These are phyloP conservation scores for Syritta pipiens DNA, from an alignment of 2,888 invertebrate species.

Conservation along the genomic window DNA sequence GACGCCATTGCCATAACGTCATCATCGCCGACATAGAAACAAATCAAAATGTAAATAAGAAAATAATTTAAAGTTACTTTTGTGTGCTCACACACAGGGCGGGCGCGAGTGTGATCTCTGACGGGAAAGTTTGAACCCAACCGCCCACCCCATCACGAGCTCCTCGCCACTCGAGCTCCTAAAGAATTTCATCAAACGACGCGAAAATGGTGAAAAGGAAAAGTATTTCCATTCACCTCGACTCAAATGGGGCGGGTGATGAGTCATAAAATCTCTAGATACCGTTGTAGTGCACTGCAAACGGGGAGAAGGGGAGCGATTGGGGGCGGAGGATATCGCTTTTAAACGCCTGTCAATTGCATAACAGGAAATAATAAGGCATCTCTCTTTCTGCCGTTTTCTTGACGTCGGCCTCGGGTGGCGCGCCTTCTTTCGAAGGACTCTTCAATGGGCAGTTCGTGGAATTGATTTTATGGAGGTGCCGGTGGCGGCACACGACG, in stretches of 20 bases:
- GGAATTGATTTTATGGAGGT: no score
- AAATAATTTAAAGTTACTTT: conserved; percentile 50
- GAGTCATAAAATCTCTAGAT: conserved; percentile 32
- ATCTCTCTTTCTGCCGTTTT: no score
- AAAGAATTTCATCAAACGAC: conserved; percentile 20
- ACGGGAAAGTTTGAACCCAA: not conserved
- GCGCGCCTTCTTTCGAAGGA: no score
- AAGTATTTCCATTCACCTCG: conserved; percentile 24
- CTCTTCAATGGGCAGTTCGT: no score
- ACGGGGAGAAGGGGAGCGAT: not conserved
- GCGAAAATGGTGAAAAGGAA: not conserved
- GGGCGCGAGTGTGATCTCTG: conserved; percentile 10
- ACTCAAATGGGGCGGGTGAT: not conserved
- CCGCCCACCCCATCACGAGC: not conserved
- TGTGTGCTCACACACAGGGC: no score
- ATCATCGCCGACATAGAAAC: conserved; percentile 43
- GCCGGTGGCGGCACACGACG: no score
- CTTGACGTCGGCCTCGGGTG: no score
- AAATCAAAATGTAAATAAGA: conserved; percentile 63
- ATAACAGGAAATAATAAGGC: no score
- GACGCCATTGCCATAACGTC: conserved; percentile 32
- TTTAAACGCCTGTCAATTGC: conserved; percentile 11
- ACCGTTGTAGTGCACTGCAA: conserved; percentile 19
- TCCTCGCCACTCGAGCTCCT: conserved; percentile 7
- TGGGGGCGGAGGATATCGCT: not conserved